These are phyloP conservation scores for Labrus mixtus DNA, from an alignment of 2,113 vertebrate species.

Conservation along the genomic window DNA sequence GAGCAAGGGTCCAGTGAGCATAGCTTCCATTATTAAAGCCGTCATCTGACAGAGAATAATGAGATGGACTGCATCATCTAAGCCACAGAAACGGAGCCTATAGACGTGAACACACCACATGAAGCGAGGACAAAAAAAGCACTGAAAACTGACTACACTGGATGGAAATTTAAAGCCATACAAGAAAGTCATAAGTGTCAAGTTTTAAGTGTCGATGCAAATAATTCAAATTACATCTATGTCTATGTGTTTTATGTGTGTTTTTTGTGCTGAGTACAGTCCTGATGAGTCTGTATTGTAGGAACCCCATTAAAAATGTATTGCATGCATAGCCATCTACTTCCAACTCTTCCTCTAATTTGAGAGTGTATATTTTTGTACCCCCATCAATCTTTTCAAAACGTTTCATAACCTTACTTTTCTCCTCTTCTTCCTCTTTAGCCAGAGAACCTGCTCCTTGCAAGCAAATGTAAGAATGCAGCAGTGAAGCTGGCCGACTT, in stretches of 20 bases:
- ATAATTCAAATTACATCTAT: constrained; percentile 2
- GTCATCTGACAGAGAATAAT: constrained; percentile 80
- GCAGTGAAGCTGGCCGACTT: constrained; percentile 97
- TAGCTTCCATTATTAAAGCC: constrained; percentile 79
- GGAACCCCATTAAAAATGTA: neutral
- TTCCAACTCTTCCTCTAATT: neutral
- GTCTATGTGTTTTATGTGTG: constrained; percentile 36
- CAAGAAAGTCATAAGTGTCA: neutral
- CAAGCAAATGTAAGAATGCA: constrained; percentile 97
- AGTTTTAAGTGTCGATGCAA: neutral
- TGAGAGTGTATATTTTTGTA: neutral
- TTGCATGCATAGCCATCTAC: constrained; percentile 26
- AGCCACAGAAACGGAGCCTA: constrained; percentile 72
- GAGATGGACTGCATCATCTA: constrained; percentile 78
- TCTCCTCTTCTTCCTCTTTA: constrained; percentile 61
- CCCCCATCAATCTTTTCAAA: neutral
- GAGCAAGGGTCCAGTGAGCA: constrained; percentile 66
- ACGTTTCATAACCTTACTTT: constrained; percentile 1
- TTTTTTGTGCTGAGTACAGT: constrained; percentile 18
- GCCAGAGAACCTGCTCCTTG: constrained; percentile 97
- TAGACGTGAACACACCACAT: constrained; percentile 42
- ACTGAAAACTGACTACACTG: constrained; percentile 14
- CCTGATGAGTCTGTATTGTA: neutral
- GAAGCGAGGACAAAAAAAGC: constrained; percentile 26
- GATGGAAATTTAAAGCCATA: neutral